Conservation (phyloP, 2,888 invertebrate species). For the Luperina nickerlii region DNA sequence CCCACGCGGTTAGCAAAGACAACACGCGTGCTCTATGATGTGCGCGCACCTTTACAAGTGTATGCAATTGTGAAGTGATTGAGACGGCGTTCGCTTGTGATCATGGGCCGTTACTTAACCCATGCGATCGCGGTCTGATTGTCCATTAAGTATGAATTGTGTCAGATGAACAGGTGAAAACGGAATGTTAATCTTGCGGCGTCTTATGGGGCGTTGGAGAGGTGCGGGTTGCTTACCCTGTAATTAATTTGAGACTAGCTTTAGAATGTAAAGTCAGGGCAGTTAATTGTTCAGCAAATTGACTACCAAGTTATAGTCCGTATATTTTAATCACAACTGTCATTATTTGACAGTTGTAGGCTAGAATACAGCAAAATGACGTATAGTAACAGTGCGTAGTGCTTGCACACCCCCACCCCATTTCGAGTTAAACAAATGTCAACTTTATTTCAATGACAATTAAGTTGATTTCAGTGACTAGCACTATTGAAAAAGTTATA, state of each 20-base stretch:
- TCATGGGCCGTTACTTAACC: constrained; percentile 73
- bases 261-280: background rate
- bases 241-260: constrained; percentile 7
- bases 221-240: constrained; percentile 5
- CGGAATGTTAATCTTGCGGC: constrained; percentile 52
- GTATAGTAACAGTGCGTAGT: background rate
- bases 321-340: background rate
- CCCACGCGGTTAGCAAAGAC: constrained; percentile 5
- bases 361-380: background rate
- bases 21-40: background rate
- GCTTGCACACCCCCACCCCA: no score
- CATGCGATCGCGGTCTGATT: constrained; percentile 66
- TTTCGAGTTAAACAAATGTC: no score
- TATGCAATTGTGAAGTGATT: constrained; percentile 63
- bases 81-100: constrained; percentile 72
- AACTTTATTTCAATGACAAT: no score
- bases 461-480: no score
- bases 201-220: constrained; percentile 10
- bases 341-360: background rate
- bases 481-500: no score
- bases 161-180: constrained; percentile 63
- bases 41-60: constrained; percentile 38
- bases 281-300: background rate
- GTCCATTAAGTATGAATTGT: constrained; percentile 74
- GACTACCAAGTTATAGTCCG: background rate